Conservation (phyloP, 2,888 invertebrate genomes). For the Alloscopus bannaensis region DNA sequence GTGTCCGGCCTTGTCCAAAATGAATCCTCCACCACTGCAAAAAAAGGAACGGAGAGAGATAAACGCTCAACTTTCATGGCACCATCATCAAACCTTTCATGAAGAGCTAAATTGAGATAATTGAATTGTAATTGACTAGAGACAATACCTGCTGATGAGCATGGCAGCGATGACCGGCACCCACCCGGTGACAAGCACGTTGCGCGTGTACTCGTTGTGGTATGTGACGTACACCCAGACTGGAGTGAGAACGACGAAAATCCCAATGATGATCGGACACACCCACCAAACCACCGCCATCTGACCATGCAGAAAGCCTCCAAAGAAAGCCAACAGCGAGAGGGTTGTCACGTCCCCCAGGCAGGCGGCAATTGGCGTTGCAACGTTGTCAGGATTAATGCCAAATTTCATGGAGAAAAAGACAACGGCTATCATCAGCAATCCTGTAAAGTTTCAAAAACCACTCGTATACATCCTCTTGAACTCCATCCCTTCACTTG, state of each 20-base stretch:
- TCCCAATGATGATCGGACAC: constrained; percentile 80
- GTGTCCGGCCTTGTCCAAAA: constrained; percentile 83
- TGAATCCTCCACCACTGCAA: constrained; percentile 82
- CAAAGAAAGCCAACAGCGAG: constrained; percentile 79
- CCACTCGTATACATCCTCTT: too few relatives aligned
- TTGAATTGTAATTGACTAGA: neutral
- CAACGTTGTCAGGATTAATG: constrained; percentile 82
- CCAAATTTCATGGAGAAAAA: constrained; percentile 83
- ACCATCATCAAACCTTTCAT: neutral
- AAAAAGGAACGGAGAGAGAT: too few relatives aligned
- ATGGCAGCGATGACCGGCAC: constrained; percentile 87
- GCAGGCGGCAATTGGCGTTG: constrained; percentile 87
- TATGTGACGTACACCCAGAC: constrained; percentile 85
- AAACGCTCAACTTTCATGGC: neutral
- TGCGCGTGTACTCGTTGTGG: constrained; percentile 82
- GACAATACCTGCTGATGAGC: constrained; percentile 83
- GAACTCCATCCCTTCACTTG: too few relatives aligned
- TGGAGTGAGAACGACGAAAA: constrained; percentile 82
- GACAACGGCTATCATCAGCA: constrained; percentile 85
- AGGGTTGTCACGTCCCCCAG: constrained; percentile 86
- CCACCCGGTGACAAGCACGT: constrained; percentile 86
- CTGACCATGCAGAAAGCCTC: constrained; percentile 79
- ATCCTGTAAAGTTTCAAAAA: constrained; percentile 76
- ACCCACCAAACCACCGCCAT: constrained; percentile 78
- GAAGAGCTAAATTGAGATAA: constrained; percentile 3